phyloP scores from a whole-genome alignment of 2,113 vertebrate genomes.

The Motacilla alba region DNA sequence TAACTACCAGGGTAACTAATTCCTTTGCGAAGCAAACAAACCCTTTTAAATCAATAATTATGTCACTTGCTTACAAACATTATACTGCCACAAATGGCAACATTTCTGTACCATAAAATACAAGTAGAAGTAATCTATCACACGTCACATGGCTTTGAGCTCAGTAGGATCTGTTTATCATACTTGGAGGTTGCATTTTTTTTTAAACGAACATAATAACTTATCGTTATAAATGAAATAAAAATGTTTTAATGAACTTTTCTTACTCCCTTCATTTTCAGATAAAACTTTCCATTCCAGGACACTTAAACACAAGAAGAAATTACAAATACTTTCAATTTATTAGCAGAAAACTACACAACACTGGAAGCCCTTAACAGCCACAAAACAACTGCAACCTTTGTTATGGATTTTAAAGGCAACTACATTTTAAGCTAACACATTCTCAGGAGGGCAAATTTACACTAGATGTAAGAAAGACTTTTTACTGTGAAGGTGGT shows the following conservation, averaged over 20 bases:
- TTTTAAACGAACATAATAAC: not conserved
- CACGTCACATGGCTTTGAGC: not conserved
- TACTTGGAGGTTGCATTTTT: not conserved
- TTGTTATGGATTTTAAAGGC: not conserved
- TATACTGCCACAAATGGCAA: not conserved
- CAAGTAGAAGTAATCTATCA: not conserved
- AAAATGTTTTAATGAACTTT: not conserved
- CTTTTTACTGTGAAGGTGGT: accelerated
- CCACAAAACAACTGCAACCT: not conserved
- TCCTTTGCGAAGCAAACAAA: not conserved
- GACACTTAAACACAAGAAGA: not conserved
- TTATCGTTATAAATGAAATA: not conserved
- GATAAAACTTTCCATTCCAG: not conserved
- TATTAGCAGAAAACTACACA: not conserved
- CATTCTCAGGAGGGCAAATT: not conserved
- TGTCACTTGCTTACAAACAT: not conserved
- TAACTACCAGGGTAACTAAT: not conserved
- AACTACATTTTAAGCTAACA: not conserved
- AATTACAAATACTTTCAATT: not conserved
- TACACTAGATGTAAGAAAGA: not conserved
- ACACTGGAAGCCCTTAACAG: not conserved
- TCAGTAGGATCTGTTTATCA: not conserved
- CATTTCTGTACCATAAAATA: not conserved
- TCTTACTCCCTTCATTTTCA: not conserved
- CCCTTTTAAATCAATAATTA: not conserved